phyloP scores from a whole-genome alignment of 2,797 vertebrate genomes.

The Xenopus petersii region DNA sequence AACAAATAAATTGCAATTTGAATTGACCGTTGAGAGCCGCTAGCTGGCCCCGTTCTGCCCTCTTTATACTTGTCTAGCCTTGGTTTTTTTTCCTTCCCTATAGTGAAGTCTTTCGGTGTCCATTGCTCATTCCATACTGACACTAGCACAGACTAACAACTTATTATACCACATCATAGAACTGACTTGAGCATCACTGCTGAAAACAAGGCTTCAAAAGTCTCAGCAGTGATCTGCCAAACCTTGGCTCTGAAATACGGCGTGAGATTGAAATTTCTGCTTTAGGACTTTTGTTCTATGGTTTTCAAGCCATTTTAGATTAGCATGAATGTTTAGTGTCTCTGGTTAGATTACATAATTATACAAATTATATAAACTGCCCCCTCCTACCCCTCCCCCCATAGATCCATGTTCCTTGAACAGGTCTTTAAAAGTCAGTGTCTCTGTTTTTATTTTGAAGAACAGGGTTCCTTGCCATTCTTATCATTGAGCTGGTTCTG shows the following conservation, averaged over 20 bases:
- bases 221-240: background rate
- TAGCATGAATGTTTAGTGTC: background rate
- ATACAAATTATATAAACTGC: background rate
- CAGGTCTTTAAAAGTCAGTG: conserved; percentile 57
- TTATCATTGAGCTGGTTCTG: conserved; percentile 80
- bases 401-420: background rate
- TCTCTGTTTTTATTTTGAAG: conserved; percentile 72
- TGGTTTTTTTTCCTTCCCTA: conserved; percentile 69
- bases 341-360: background rate
- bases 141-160: conserved; percentile 52
- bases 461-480: conserved; percentile 76
- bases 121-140: conserved; percentile 78
- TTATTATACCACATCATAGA: background rate
- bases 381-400: no score
- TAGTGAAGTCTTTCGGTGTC: conserved; percentile 71
- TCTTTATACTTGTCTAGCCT: conserved; percentile 77
- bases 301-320: background rate
- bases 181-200: background rate
- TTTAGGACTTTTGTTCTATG: background rate
- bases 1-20: conserved; percentile 49
- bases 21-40: conserved; percentile 51
- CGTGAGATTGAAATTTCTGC: background rate
- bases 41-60: conserved; percentile 95
- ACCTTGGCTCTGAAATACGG: conserved; percentile 1
- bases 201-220: background rate